Evolutionary conservation across 2,888 invertebrate species (phyloP), one percentile per base, ranked within the genome.

Genomic region (Spisula solida): DNA sequence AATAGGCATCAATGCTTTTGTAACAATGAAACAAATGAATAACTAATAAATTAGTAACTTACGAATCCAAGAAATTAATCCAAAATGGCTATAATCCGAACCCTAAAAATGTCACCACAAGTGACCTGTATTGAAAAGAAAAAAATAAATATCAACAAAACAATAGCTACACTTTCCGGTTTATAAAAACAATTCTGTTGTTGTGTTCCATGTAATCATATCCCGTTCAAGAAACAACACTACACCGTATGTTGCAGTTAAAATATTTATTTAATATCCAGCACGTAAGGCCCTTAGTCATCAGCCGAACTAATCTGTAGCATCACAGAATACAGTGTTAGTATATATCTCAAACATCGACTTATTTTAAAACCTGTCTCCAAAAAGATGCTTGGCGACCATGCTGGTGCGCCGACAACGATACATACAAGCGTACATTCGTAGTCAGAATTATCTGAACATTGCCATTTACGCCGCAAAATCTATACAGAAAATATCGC

Each of bases 401-500:
- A 75, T 31, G 75, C 75, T 75, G 41, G 75, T 31, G 34, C 31
- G 75, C 75, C 31, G 75, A 16, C 75, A 25, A 31, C 18, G 34
- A 12, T 41, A 41, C 41, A 41, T 41, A 41, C 41, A 8, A 41
- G 18, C 31, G 75, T 16, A 31, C 31, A 75, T 31, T 31, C 16
- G 6, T 18, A 31, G 75, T 31, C 75, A 5, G 12, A 18, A 10
- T 18, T 75, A 16, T 31, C 75, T 34, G 18, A 31, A 16, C 18
- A 34, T 31, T 25, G 25, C 75, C 20, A 75, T 31, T 75, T 75
- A 75, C 29, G 75, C 75, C 5, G 75, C 20, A 18, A 34, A 75
- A 75, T 31, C 75, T 75, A 29, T 31, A 16, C 31, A 31, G 75
- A 75, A 34, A 75, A 75, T 75, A 75, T 75, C 60, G 82, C 25